Conservation (phyloP, 2,888 invertebrate genomes). For the Nymphalis polychloros region DNA sequence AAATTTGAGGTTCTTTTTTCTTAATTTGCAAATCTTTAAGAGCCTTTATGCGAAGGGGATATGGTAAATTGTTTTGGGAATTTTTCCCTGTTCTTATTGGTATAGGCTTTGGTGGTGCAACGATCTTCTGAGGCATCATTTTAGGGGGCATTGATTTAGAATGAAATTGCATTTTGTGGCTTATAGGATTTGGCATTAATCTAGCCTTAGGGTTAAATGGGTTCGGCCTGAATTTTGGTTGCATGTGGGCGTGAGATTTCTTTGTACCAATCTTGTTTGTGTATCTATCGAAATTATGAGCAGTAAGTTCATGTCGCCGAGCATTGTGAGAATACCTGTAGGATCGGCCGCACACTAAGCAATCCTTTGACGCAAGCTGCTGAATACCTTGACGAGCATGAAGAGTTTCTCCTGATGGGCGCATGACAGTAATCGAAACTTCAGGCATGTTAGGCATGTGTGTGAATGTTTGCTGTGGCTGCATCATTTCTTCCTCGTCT, state of each 20-base stretch:
- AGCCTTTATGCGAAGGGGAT: conserved; percentile 76
- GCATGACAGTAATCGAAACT: conserved; percentile 76
- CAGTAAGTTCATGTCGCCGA: conserved; percentile 72
- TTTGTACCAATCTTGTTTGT: conserved; percentile 71
- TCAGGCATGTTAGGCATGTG: conserved; percentile 70
- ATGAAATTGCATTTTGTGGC: conserved; percentile 71
- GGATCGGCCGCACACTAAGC: conserved; percentile 74
- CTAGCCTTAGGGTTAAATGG: conserved; percentile 78
- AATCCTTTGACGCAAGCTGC: conserved; percentile 76
- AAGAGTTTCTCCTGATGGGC: conserved; percentile 70
- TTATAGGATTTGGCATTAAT: conserved; percentile 76
- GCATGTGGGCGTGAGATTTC: conserved; percentile 58
- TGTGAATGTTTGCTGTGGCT: conserved; percentile 46
- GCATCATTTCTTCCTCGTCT: conserved; percentile 58
- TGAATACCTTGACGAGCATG: conserved; percentile 75
- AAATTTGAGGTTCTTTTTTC: conserved; percentile 76
- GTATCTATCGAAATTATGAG: conserved; percentile 77
- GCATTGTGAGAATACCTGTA: conserved; percentile 80
- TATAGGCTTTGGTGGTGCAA: conserved; percentile 67
- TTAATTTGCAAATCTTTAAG: conserved; percentile 78
- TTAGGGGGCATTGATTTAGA: conserved; percentile 60
- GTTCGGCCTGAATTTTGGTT: conserved; percentile 74
- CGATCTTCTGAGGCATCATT: conserved; percentile 57
- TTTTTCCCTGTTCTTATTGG: conserved; percentile 63
- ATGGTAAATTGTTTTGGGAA: conserved; percentile 68